Conservation (phyloP, 2,113 vertebrate species). For the Cnemophilus loriae region DNA sequence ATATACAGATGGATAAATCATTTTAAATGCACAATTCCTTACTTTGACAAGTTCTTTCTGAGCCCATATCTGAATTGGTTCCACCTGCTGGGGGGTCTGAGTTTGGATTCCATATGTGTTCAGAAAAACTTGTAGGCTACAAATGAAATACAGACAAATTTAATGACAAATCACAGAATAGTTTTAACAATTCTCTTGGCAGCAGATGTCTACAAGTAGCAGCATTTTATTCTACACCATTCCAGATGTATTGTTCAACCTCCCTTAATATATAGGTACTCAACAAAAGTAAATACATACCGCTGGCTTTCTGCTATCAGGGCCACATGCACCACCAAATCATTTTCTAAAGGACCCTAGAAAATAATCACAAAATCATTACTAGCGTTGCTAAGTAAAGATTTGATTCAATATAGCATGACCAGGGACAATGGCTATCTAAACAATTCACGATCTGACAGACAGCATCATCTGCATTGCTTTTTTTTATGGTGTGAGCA, state of each 20-base stretch:
- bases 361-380: constrained; percentile 8
- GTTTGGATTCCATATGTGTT: constrained; percentile 98
- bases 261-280: neutral
- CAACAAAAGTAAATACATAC: constrained; percentile 68
- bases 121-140: constrained; percentile 93
- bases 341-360: constrained; percentile 95
- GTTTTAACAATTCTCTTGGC: neutral
- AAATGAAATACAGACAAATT: neutral
- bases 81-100: constrained; percentile 96
- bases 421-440: neutral
- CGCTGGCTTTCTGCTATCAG: constrained; percentile 96
- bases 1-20: neutral
- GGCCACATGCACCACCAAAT: constrained; percentile 89
- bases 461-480: neutral
- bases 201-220: neutral
- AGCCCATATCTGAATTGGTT: constrained; percentile 98
- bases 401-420: neutral
- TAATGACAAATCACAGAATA: neutral
- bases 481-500: neutral
- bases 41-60: constrained; percentile 98
- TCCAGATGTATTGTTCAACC: neutral
- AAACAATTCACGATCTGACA: constrained; percentile 3
- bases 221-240: neutral
- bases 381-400: neutral
- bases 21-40: constrained; percentile 27